These are phyloP conservation scores for Drymodes brunneopygia DNA, from an alignment of 2,113 vertebrate species.

Conservation along the genomic window DNA sequence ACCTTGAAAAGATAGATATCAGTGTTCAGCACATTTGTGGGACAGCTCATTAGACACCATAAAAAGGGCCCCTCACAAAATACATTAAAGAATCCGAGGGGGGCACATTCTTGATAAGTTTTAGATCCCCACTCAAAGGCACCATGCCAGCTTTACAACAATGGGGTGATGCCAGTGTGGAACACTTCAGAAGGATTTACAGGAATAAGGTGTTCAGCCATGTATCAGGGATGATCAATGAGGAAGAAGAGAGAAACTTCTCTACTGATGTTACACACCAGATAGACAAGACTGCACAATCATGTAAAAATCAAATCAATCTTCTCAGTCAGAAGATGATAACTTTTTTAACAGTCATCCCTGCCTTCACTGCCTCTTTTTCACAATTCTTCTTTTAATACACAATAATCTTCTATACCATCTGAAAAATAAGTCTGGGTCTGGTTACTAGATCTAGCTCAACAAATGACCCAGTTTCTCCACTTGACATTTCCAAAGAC, in stretches of 20 bases:
- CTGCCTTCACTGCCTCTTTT: conserved; percentile 15
- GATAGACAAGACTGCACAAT: conserved; percentile 34
- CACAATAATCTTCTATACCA: neutral
- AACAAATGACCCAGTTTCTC: conserved; percentile 19
- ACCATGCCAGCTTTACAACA: conserved; percentile 15
- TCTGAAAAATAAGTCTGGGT: neutral
- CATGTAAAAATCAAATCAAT: conserved; percentile 57
- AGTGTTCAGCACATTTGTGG: neutral
- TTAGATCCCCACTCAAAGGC: conserved; percentile 59
- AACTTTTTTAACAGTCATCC: conserved; percentile 32
- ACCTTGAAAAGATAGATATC: neutral
- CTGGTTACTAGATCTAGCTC: neutral
- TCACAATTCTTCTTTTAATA: conserved; percentile 30
- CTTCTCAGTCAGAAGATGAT: neutral
- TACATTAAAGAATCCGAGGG: conserved; percentile 9
- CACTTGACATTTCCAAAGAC: neutral
- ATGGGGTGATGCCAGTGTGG: conserved; percentile 31
- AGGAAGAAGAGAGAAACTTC: conserved; percentile 44
- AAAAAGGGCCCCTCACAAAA: conserved; percentile 27
- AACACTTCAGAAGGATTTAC: conserved; percentile 44
- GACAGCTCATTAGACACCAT: conserved; percentile 46
- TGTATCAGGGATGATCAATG: conserved; percentile 38
- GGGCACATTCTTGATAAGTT: conserved; percentile 43
- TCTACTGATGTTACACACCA: conserved; percentile 36
- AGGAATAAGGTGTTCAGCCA: conserved; percentile 35